These are phyloP conservation scores for Neodon shergylaensis DNA, from an alignment of 2,113 vertebrate genomes.

Conservation along the genomic window DNA sequence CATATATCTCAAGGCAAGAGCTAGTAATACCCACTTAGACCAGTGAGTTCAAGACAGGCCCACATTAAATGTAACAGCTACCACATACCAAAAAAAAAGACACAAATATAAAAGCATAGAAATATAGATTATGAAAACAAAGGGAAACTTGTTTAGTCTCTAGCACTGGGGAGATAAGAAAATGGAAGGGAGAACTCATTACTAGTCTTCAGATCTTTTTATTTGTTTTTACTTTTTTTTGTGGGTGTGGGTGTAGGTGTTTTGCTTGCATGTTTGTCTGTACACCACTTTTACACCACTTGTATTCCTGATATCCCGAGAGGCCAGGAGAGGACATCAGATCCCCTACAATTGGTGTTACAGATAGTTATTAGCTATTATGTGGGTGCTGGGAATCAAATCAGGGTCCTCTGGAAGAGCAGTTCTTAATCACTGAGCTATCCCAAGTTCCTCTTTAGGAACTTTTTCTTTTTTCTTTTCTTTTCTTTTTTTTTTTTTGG, in stretches of 20 bases:
- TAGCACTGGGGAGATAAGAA: neutral
- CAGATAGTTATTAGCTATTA: neutral
- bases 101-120: neutral
- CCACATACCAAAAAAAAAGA: constrained; percentile 9
- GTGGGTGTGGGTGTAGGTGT: neutral
- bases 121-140: constrained; percentile 43
- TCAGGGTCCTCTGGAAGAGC: neutral
- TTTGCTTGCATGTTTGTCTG: neutral
- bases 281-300: neutral
- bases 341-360: neutral
- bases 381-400: neutral
- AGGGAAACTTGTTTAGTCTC: neutral
- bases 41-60: neutral
- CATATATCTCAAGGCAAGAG: neutral
- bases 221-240: neutral
- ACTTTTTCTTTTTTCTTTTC: too few relatives aligned
- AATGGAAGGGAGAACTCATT: neutral
- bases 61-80: neutral
- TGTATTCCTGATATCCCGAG: neutral
- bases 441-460: neutral
- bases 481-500: too few relatives aligned
- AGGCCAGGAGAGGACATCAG: neutral
- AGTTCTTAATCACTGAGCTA: neutral
- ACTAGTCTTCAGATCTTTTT: constrained; percentile 14
- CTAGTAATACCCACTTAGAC: neutral